Evolutionary conservation across 1,140 invertebrate species (phyloP).

Genomic region (Leptopilina boulardi): DNA sequence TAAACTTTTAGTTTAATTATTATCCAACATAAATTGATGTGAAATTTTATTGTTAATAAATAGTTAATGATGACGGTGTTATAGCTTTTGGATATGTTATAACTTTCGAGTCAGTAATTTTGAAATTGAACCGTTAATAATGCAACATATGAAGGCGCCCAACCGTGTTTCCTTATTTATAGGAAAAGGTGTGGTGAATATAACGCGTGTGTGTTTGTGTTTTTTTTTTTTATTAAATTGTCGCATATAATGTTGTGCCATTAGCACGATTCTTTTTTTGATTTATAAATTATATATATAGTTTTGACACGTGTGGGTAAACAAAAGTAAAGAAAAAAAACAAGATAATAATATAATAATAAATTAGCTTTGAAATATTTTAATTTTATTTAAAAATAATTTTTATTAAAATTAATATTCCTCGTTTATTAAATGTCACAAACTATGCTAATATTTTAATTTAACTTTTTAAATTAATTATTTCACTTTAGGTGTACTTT

Average conservation of each 20-base stretch:
- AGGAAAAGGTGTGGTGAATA: slow-evolving; percentile 17
- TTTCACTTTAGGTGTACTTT: no score
- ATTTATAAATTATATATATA: background rate
- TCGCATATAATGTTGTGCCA: background rate
- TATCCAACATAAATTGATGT: background rate
- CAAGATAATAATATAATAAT: no score
- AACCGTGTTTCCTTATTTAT: slow-evolving; percentile 21
- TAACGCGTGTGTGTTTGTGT: background rate
- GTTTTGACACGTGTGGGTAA: background rate
- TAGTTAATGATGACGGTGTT: background rate
- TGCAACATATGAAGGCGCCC: slow-evolving; percentile 7
- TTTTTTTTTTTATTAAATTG: slow-evolving; percentile 5
- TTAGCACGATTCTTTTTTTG: background rate
- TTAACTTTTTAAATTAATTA: no score
- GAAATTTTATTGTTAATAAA: background rate
- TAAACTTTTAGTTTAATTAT: background rate
- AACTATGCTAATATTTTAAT: no score
- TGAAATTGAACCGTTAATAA: slow-evolving; percentile 5
- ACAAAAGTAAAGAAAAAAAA: no score
- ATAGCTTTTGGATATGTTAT: background rate
- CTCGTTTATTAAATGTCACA: no score
- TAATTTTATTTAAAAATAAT: no score
- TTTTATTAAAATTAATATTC: no score
- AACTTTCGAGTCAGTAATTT: background rate
- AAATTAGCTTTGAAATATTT: no score